Conservation (phyloP, 1,140 invertebrate species). For the Procambarus virginalis region DNA sequence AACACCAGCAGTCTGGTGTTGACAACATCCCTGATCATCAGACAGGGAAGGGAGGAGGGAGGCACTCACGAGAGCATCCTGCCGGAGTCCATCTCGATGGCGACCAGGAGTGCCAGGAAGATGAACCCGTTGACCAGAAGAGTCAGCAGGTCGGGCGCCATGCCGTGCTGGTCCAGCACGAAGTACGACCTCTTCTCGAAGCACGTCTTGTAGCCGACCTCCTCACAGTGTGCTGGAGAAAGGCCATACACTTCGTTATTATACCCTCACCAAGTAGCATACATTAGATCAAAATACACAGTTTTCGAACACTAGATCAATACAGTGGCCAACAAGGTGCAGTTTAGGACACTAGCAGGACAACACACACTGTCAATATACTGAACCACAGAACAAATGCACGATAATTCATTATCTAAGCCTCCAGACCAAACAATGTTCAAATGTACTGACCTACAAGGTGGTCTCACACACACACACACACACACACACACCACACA, state of each 20-base stretch:
- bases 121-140: slow-evolving; percentile 40
- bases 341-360: too few relatives aligned
- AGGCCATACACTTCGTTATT: too few relatives aligned
- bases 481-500: not conserved
- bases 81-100: not conserved
- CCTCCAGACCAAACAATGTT: too few relatives aligned
- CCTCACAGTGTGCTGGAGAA: not conserved
- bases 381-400: too few relatives aligned
- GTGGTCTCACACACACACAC: not conserved
- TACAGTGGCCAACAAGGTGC: too few relatives aligned
- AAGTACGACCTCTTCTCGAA: slow-evolving; percentile 38
- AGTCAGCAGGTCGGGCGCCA: slow-evolving; percentile 24
- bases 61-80: not conserved
- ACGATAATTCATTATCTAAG: too few relatives aligned
- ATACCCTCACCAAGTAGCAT: not conserved
- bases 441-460: not conserved
- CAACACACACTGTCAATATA: too few relatives aligned
- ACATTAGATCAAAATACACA: too few relatives aligned
- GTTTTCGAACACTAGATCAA: too few relatives aligned
- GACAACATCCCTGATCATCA: too few relatives aligned
- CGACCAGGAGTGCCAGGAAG: slow-evolving; percentile 18
- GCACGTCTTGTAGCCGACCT: not conserved
- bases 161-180: slow-evolving; percentile 14
- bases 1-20: too few relatives aligned
- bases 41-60: too few relatives aligned